Conservation (phyloP, 1,140 invertebrate species). For the Tachypleus tridentatus region DNA sequence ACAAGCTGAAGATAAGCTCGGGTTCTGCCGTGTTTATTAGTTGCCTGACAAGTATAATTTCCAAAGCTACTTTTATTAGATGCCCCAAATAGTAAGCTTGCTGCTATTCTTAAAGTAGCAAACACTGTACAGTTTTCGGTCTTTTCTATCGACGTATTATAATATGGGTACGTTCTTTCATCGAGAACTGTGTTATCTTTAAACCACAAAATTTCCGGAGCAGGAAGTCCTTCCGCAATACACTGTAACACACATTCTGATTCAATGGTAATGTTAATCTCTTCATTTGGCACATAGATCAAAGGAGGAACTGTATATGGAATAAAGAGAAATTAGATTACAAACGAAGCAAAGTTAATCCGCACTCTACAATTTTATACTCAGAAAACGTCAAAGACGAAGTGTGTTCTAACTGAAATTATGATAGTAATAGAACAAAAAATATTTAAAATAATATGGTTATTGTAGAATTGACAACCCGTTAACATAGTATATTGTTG, state of each 20-base stretch:
- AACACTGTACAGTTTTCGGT: neutral
- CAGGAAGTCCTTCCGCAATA: constrained; percentile 10
- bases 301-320: constrained; percentile 10
- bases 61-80: neutral
- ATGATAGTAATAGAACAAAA: no score
- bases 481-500: no score
- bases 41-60: constrained; percentile 18
- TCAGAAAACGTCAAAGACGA: no score
- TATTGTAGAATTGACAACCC: no score
- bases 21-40: constrained; percentile 11
- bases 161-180: neutral
- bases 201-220: constrained; percentile 13
- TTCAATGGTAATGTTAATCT: neutral
- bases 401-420: no score
- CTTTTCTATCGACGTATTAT: neutral
- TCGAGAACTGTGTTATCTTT: constrained; percentile 5
- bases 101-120: constrained; percentile 1
- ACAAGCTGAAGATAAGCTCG: neutral
- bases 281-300: constrained; percentile 10
- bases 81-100: neutral
- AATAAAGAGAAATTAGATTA: neutral
- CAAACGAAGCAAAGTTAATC: no score
- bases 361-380: no score
- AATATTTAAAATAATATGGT: no score
- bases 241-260: constrained; percentile 8